Percentiles rank a stretch among this genome's conserved stretches.
These are phyloP conservation scores for Tetraodon nigroviridis DNA, from an alignment of 2,113 vertebrate genomes.

Conservation along the genomic window DNA sequence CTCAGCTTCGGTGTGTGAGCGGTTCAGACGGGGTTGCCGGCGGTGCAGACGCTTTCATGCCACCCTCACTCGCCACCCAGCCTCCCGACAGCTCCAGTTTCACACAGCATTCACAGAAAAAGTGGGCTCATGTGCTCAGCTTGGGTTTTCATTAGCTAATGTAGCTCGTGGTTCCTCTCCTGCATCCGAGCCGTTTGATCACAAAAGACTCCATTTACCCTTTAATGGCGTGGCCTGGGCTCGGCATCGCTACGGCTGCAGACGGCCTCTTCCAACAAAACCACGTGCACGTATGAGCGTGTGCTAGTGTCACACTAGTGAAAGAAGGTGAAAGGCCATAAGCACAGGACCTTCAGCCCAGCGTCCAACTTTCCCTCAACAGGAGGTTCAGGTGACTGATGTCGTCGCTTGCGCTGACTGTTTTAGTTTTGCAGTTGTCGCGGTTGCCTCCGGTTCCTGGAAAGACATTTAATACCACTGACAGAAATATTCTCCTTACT, in stretches of 20 bases:
- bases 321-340: slow-evolving; percentile 68
- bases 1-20: not conserved
- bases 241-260: slow-evolving; percentile 36
- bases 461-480: not conserved
- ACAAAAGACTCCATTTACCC: slow-evolving; percentile 69
- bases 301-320: slow-evolving; percentile 62
- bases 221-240: slow-evolving; percentile 18
- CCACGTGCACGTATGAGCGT: slow-evolving; percentile 57
- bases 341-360: slow-evolving; percentile 16
- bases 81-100: slow-evolving; percentile 68
- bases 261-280: slow-evolving; percentile 63
- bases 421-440: slow-evolving; percentile 14
- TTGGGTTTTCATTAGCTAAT: slow-evolving; percentile 76
- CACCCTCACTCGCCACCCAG: slow-evolving; percentile 61
- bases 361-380: slow-evolving; percentile 64
- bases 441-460: slow-evolving; percentile 1
- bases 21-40: slow-evolving; percentile 25
- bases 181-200: not conserved
- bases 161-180: slow-evolving; percentile 2
- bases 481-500: no score
- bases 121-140: slow-evolving; percentile 62
- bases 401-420: slow-evolving; percentile 34
- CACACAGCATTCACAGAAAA: slow-evolving; percentile 64
- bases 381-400: slow-evolving; percentile 44
- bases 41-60: slow-evolving; percentile 66